A percentile compares a stretch with the other conserved stretches of the same genome.
phyloP scores from a whole-genome alignment of 2,888 invertebrate genomes.

The Orthosia gothica region DNA sequence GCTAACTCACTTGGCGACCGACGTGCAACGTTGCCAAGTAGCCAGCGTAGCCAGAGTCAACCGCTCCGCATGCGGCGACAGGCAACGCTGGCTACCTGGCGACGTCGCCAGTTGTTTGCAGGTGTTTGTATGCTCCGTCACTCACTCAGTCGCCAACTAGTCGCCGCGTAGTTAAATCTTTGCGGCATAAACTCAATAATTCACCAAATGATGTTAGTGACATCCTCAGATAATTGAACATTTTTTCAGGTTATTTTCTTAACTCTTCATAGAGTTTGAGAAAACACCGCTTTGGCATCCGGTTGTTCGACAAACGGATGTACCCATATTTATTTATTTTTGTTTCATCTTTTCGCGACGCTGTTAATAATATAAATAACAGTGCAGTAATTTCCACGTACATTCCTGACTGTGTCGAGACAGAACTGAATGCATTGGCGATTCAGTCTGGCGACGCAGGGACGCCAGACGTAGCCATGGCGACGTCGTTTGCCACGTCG shows the following conservation, averaged over 20 bases:
- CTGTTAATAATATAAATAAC: neutral
- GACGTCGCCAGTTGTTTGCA: neutral
- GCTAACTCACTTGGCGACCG: too few species aligned
- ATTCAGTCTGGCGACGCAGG: too few species aligned
- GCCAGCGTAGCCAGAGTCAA: too few species aligned
- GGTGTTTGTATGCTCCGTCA: neutral
- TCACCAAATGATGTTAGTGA: neutral
- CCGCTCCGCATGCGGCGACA: too few species aligned
- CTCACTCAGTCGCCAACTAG: too few species aligned
- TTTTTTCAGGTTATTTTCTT: slow-evolving; percentile 42
- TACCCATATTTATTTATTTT: slow-evolving; percentile 39
- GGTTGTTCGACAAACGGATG: slow-evolving; percentile 24
- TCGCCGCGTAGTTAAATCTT: too few species aligned
- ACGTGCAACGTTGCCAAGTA: too few species aligned
- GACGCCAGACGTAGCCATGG: neutral
- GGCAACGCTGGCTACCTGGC: neutral
- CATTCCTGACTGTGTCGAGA: slow-evolving; percentile 1
- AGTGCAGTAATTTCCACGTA: neutral
- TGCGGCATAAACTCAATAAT: too few species aligned
- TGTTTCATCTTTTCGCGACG: slow-evolving; percentile 2
- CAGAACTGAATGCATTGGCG: neutral
- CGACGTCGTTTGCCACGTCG: neutral
- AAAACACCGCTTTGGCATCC: slow-evolving; percentile 47
- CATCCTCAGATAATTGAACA: neutral
- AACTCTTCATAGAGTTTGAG: slow-evolving; percentile 54